Percentiles rank a stretch among this genome's conserved stretches.
Evolutionary conservation across 2,113 vertebrate genomes (phyloP).

Genomic region (Corythaeola cristata): DNA sequence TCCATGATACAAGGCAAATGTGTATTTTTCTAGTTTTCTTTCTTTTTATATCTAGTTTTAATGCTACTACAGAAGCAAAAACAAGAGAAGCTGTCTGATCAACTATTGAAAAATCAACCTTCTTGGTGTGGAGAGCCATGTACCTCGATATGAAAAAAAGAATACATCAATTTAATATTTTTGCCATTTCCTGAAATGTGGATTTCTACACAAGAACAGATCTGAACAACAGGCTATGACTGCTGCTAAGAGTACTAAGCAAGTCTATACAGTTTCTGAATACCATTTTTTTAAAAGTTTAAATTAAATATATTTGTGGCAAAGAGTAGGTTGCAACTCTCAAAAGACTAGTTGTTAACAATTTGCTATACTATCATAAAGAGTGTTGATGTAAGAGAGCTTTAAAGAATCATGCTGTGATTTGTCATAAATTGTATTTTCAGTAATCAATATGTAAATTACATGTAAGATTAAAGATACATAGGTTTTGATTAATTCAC

Average conservation of each 20-base stretch:
- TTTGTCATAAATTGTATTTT: background rate
- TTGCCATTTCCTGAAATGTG: background rate
- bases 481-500: background rate
- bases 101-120: background rate
- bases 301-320: background rate
- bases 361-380: background rate
- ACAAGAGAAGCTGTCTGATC: background rate
- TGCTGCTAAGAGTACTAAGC: background rate
- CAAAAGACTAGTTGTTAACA: background rate
- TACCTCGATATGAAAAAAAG: rapidly evolving
- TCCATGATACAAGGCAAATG: background rate
- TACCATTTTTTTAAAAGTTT: background rate
- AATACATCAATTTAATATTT: background rate
- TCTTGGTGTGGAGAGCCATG: background rate
- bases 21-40: background rate
- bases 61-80: background rate
- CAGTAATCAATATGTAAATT: background rate
- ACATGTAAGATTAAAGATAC: background rate
- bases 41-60: background rate
- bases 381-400: background rate
- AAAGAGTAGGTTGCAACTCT: background rate
- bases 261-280: background rate
- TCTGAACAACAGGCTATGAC: background rate
- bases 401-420: background rate
- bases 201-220: background rate